Conservation (phyloP, 2,888 invertebrate genomes). For the Hirtodrosophila histrioides region DNA sequence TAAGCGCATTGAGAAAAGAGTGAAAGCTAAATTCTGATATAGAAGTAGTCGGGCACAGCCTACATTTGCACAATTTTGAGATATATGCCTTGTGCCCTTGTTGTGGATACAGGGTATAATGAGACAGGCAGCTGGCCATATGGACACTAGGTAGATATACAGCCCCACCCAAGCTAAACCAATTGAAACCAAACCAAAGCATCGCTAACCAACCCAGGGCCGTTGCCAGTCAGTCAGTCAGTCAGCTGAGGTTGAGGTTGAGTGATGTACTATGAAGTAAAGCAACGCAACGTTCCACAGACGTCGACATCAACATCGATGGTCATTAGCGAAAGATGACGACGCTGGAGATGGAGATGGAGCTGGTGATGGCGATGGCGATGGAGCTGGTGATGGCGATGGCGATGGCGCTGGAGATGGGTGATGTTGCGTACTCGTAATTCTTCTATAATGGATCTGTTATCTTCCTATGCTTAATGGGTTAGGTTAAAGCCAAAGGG, state of each 20-base stretch:
- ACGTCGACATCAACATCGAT: constrained; percentile 64
- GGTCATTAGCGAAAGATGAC: constrained; percentile 79
- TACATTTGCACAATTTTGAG: too few relatives aligned
- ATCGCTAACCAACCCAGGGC: constrained; percentile 20
- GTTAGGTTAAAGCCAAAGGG: constrained; percentile 66
- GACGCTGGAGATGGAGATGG: constrained; percentile 45
- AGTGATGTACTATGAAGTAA: constrained; percentile 66
- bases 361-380: constrained; percentile 47
- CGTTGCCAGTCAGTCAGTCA: constrained; percentile 16
- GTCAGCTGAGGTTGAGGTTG: constrained; percentile 48
- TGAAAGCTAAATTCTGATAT: too few relatives aligned
- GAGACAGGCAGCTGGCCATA: constrained; percentile 52
- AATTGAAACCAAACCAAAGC: constrained; percentile 7
- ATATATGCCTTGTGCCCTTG: too few relatives aligned
- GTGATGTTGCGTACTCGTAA: constrained; percentile 74
- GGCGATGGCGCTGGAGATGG: constrained; percentile 31
- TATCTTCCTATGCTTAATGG: constrained; percentile 75
- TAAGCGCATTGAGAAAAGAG: too few relatives aligned
- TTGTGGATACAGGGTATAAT: constrained; percentile 9
- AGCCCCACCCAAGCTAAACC: constrained; percentile 16
- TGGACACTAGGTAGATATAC: constrained; percentile 37
- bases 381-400: constrained; percentile 28
- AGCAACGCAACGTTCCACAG: constrained; percentile 18
- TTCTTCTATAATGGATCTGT: constrained; percentile 80
- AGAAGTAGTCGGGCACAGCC: too few relatives aligned